phyloP scores from a whole-genome alignment of 2,797 vertebrate species.

The Eupleurogrammus muticus region DNA sequence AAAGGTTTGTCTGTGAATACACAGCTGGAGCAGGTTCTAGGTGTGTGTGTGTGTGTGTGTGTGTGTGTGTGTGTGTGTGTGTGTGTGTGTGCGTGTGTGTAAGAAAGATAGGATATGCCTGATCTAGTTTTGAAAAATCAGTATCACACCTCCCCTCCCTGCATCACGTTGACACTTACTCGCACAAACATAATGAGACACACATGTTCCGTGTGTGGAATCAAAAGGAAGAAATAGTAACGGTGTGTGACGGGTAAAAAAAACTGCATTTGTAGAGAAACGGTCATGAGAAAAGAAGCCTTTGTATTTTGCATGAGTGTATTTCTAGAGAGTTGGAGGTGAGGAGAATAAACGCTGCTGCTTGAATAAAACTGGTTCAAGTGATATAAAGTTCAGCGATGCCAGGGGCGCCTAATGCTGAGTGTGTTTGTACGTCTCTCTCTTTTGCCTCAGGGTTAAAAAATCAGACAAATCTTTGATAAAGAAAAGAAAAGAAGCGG shows the following conservation, averaged over 20 bases:
- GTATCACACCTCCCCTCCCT: too few relatives aligned
- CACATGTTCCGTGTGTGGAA: too few relatives aligned
- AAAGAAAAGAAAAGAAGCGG: neutral
- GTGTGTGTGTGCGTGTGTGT: constrained; percentile 2
- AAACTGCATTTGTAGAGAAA: constrained; percentile 1
- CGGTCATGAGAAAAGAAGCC: constrained; percentile 6
- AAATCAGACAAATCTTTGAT: neutral
- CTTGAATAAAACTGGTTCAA: constrained; percentile 21
- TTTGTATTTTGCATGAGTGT: neutral
- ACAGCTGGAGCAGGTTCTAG: constrained; percentile 30
- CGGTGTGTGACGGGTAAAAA: neutral
- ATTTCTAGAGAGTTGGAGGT: neutral
- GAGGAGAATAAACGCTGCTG: neutral
- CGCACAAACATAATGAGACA: too few relatives aligned
- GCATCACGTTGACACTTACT: too few relatives aligned
- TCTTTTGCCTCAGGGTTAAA: neutral
- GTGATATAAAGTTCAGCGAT: constrained; percentile 14
- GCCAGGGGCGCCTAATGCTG: neutral
- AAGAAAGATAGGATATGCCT: too few relatives aligned
- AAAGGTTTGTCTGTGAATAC: constrained; percentile 47
- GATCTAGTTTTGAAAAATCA: too few relatives aligned
- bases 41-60: constrained; percentile 11
- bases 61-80: constrained; percentile 5
- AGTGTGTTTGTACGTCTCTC: neutral
- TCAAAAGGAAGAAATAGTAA: neutral